Base-by-base conservation (phyloP, 2,888 invertebrate species). In the Ernsta delagoae region DNA sequence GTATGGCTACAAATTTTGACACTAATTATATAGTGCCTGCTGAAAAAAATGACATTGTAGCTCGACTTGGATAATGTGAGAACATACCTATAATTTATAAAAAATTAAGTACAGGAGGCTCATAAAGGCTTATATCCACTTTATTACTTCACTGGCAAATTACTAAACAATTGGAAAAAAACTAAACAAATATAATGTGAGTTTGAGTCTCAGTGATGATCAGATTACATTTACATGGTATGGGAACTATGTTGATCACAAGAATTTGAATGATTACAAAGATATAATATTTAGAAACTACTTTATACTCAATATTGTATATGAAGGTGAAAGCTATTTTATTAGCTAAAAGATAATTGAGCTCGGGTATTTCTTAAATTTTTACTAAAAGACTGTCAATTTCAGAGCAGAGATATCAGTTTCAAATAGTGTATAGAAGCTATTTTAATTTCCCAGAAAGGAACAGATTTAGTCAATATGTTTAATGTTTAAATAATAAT, bases 391-490 rank as follows among this genome's bases (percentile, higher is more conserved):
- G 48, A 9, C 48, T 61, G 34, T 50, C 53, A 34, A 50, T 48
- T n/a, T 36, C 36, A 50, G 62, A 50, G 62, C 53, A 62, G 50
- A 39, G 56, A 56, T 34, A 56, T 56, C 34, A 34, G 34, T 56
- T 56, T 56, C n/a, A 34, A 56, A 34, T 56, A 56, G n/a, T 56
- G 11, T n/a, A 56, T 31, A 56, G 7, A 31, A 56, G 34, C 2
- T 36, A 56, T 36, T 54, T 36, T 54, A 56, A 56, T 64, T 54
- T 64, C n/a, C 8, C 45, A 11, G 50, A 53, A 60, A 53, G n/a
- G 12, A 66, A 66, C 41, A n/a, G 59, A 66, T 5, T 60, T 65
- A 65, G 65, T 66, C 53, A 31, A 43, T 66, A 53, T 41, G 45
- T 12, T 53, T 24, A 24, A 53, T 41, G 45, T 12, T 53, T 24